Conservation (phyloP, 1,140 invertebrate genomes). For the Samia ricini region DNA sequence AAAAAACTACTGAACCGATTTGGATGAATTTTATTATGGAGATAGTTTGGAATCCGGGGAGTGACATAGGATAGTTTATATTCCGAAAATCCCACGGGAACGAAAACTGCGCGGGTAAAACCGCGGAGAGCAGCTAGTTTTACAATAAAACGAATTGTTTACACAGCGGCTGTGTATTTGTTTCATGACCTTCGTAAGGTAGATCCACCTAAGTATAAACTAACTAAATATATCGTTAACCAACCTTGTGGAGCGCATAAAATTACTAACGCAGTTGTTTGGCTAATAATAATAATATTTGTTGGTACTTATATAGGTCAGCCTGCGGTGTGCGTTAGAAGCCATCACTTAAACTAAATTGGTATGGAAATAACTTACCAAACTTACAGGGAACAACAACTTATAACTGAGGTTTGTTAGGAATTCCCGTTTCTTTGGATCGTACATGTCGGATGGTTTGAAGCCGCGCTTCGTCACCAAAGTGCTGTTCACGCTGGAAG, state of each 20-base stretch:
- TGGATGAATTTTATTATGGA: too few species aligned
- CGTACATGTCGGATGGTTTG: slow-evolving; percentile 89
- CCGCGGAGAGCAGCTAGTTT: too few species aligned
- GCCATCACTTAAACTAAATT: slow-evolving; percentile 34
- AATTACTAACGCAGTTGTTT: not conserved
- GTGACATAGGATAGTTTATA: too few species aligned
- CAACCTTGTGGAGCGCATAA: not conserved
- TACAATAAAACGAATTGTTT: not conserved
- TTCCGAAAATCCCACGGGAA: too few species aligned
- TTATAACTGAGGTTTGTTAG: slow-evolving; percentile 87
- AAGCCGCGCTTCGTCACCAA: slow-evolving; percentile 82
- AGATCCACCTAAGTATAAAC: too few species aligned
- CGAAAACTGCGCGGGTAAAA: too few species aligned
- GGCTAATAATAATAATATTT: not conserved
- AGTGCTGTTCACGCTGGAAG: slow-evolving; percentile 68
- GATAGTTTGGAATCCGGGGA: too few species aligned
- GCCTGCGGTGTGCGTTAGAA: slow-evolving; percentile 42
- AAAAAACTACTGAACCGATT: too few species aligned
- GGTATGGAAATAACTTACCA: slow-evolving; percentile 79
- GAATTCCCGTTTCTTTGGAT: slow-evolving; percentile 88
- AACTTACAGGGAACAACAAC: slow-evolving; percentile 85
- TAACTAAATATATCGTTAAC: not conserved
- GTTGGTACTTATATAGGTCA: not conserved
- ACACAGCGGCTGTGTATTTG: not conserved
- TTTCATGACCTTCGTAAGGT: not conserved